Base-by-base conservation (phyloP, 2,797 vertebrate species). In the Myiothlypis chrysogaster region DNA sequence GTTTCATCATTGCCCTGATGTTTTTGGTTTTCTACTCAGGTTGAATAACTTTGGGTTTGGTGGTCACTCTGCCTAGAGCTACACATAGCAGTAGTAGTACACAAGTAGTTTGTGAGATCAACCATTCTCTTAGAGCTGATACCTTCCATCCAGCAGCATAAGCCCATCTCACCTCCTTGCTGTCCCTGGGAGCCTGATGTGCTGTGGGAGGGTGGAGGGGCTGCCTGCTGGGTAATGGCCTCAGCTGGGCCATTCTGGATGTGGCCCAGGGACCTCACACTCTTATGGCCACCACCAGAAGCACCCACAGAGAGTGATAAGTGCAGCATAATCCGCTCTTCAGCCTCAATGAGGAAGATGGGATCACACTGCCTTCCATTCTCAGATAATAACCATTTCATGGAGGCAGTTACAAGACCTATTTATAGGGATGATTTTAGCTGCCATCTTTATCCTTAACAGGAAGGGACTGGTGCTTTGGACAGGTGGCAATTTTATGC, bases 341-440 rank as follows among this genome's bases (percentile, higher is more conserved):
- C 75, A 53, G 56, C 82, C 73, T 63, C 14, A 0, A 1, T 5
- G 25, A 93, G 77, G 55, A 49, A 49, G 86, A 72, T 13, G 2
- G 72, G 35, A 53, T 49, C 55, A 37, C 28, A 49, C 52, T 87
- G 46, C 75, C 63, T 75, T 63, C 78, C 66, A 72, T 50, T 96
- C 92, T 79, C 34, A 6, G 89, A 46, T 84, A 91, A 96, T 90
- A 90, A 73, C 77, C 77, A 50, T 90, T 86, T 86, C 92, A 65
- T 20, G 10, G 28, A 78, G 55, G 57, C 57, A 81, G 82, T 83
- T 91, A 75, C 35, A 63, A 69, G 65, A 39, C 65, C 85, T 94
- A 90, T 94, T 96, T 96, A 89, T 57, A 94, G 91, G 41, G 37
- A 32, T 84, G 87, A 81, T 88, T 96, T 93, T 66, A 88, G 85